These are phyloP conservation scores for Argyrosomus regius DNA, from an alignment of 2,797 vertebrate genomes.

Conservation along the genomic window DNA sequence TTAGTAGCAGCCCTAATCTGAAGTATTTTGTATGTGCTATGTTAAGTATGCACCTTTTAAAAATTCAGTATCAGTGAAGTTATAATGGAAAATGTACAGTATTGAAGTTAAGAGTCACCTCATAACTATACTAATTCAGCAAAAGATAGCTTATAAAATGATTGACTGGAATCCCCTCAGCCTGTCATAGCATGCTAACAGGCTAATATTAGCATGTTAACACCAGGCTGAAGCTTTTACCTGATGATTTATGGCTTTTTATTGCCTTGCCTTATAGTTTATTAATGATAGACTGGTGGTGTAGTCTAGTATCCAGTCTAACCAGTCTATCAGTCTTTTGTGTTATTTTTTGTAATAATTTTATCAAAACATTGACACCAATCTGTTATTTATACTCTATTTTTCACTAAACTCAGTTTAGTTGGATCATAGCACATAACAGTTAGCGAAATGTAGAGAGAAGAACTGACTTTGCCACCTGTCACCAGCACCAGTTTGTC, in stretches of 20 bases:
- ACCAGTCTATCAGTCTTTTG: background rate
- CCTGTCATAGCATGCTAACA: background rate
- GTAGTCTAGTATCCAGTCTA: background rate
- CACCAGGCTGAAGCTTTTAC: background rate
- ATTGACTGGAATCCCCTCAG: background rate
- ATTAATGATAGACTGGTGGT: too few species aligned
- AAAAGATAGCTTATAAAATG: background rate
- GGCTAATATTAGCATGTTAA: background rate
- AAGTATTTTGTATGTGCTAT: background rate
- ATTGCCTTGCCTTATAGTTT: background rate
- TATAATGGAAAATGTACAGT: background rate
- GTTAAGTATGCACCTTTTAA: too few species aligned
- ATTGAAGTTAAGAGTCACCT: background rate
- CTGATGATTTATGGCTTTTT: background rate
- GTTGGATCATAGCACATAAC: background rate
- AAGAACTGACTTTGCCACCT: constrained; percentile 3
- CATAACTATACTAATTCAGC: background rate
- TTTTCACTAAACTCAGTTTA: constrained; percentile 4
- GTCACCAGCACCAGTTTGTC: constrained; percentile 31
- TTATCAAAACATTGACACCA: background rate
- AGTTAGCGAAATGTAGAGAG: background rate
- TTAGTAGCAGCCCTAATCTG: background rate
- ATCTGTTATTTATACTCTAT: background rate
- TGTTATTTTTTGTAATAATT: background rate
- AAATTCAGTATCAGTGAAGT: background rate